Evolutionary conservation across 2,797 vertebrate genomes (phyloP), one percentile per base, ranked within the genome.

Genomic region (Iguana delicatissima): DNA sequence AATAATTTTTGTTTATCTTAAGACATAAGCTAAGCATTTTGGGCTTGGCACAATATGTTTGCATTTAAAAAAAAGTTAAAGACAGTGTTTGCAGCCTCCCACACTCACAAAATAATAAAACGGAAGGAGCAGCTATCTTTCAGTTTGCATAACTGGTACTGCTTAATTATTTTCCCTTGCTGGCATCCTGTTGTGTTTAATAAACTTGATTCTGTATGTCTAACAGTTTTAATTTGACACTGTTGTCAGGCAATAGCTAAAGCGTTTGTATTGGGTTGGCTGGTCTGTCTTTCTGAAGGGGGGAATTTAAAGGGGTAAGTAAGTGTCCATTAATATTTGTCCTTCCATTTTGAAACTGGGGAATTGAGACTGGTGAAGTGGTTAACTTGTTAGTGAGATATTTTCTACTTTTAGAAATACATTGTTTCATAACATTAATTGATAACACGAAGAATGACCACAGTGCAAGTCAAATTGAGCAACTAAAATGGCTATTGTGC

Each of bases 111-210:
- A 16, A 52, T 32, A 1, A 18, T 16, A 18, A 82, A 24, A 59
- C 57, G 9, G 35, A 62, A 62, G 55, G n/a, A 35, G 57, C 18
- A 35, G n/a, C n/a, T 62, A 94, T 92, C 93, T 86, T 92, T 90
- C 91, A 95, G 94, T 89, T 89, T 91, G 95, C 93, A 92, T 91
- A 92, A 77, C 94, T 92, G 86, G 69, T 85, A 89, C 94, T 86
- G 85, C 89, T 93, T 90, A 93, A 92, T 95, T 90, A 91, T 85
- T 95, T 95, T 94, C 93, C 94, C 94, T 94, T 91, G 92, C 91
- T 74, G 86, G 29, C 91, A 90, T 94, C 93, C 92, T 74, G 80
- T 93, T 16, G 82, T 89, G 87, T 76, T 95, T 95, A 95, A 95
- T 93, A 94, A 95, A 90, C 88, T 89, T 84, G 89, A 22, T 86